These are phyloP conservation scores for Solenodon paradoxus DNA, from an alignment of 2,113 vertebrate genomes.

Conservation along the genomic window DNA sequence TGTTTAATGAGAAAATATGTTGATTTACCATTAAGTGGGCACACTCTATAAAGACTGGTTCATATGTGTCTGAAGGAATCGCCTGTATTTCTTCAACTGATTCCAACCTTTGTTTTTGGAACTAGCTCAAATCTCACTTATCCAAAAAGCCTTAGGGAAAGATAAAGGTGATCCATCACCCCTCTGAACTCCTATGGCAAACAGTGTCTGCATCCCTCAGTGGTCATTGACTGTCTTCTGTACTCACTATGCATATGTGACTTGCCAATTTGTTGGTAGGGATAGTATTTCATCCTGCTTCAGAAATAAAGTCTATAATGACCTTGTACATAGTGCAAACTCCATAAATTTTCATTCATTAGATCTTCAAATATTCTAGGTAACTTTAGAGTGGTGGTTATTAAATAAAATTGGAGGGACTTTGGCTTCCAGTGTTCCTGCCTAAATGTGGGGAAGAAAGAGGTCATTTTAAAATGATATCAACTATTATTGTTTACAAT, in stretches of 20 bases:
- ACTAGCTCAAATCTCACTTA: not conserved
- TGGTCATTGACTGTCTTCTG: not conserved
- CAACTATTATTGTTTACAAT: not conserved
- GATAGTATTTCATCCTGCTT: not conserved
- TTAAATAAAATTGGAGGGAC: not conserved
- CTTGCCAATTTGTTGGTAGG: not conserved
- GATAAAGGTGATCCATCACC: not conserved
- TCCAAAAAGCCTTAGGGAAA: not conserved
- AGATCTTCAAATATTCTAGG: conserved; percentile 15
- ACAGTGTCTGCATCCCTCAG: not conserved
- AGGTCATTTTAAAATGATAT: not conserved
- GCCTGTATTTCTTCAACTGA: not conserved
- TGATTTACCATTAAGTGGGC: not conserved
- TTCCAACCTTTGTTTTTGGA: not conserved
- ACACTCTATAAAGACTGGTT: not conserved
- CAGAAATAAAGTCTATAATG: not conserved
- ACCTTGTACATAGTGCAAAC: not conserved
- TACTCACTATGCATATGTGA: not conserved
- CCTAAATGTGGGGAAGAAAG: not conserved
- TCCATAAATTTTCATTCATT: not conserved
- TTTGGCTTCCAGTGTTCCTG: not conserved
- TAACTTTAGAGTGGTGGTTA: not conserved
- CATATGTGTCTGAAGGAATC: not conserved
- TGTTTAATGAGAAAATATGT: not conserved
- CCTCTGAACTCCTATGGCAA: not conserved